Conservation (phyloP, 2,888 invertebrate species). For the Rambutsinella grinnellia region DNA sequence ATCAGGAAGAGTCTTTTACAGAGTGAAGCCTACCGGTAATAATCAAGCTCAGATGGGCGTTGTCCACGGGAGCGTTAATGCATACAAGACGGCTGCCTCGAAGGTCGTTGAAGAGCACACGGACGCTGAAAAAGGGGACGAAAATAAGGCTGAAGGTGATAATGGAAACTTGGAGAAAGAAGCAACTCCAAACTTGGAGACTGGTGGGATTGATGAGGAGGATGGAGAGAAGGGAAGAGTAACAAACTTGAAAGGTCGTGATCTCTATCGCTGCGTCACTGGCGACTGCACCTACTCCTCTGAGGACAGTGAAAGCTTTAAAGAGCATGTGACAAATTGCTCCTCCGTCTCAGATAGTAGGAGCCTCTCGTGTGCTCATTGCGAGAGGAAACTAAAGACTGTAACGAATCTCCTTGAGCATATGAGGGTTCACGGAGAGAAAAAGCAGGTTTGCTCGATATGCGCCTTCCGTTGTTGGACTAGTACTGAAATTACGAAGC, state of each 20-base stretch:
- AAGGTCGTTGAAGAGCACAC: not conserved
- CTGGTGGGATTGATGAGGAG: constrained; percentile 16
- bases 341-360: constrained; percentile 65
- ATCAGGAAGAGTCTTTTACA: constrained; percentile 62
- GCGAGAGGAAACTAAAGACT: constrained; percentile 71
- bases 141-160: not conserved
- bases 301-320: constrained; percentile 69
- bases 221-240: constrained; percentile 48
- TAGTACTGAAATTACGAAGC: constrained; percentile 59
- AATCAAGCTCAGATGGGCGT: not conserved
- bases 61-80: not conserved
- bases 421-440: constrained; percentile 74
- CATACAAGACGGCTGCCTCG: not conserved
- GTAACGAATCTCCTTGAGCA: constrained; percentile 72
- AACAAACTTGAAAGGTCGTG: constrained; percentile 65
- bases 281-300: constrained; percentile 70
- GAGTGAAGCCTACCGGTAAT: constrained; percentile 46
- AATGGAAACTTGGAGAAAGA: not conserved
- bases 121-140: not conserved
- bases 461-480: constrained; percentile 71
- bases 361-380: constrained; percentile 72
- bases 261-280: constrained; percentile 73
- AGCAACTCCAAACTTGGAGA: not conserved
- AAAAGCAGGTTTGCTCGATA: constrained; percentile 74
- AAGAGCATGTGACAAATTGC: constrained; percentile 69